Evolutionary conservation across 1,140 invertebrate species (phyloP), one percentile per base, ranked within the genome.

Genomic region (Drosophila seguyi): DNA sequence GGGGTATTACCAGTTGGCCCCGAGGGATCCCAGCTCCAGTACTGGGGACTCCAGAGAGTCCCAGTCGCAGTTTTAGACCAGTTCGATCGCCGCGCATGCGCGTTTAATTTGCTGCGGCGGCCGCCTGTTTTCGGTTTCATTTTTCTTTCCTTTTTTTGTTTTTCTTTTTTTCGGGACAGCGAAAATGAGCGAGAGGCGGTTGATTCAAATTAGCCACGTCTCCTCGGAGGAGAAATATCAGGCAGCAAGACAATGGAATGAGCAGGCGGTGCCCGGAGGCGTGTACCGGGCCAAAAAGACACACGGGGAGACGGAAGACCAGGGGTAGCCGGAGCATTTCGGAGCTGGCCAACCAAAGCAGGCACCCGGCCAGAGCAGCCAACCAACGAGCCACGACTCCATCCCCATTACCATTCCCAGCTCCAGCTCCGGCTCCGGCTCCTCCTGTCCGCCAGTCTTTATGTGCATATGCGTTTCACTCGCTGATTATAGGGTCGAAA

Each of bases 131-230:
- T 87, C 85, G 72, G 80, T 88, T 88, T 87, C 76, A 84, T 80
- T 87, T 87, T 84, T 44, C 14, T 14, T n/a, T n/a, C n/a, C n/a
- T n/a, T n/a, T n/a, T n/a, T n/a, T n/a, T 36, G 0, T 10, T 20
- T 14, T 27, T 27, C n/a, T 25, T 14, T 22, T 45, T 47, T 69
- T 87, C 74, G 85, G 85, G 84, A 88, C 84, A 88, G 85, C 81
- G 84, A 77, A 88, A 90, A 88, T 88, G 84, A 85, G 84, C 85
- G 84, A 90, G 85, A 84, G 80, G 84, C 85, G 77, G 84, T 90
- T 88, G 84, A 88, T 88, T 88, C 84, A 88, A 88, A 88, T 88
- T 88, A 88, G 84, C 84, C 84, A 88, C 84, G 84, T 88, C 84
- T 88, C 82, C 85, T 76, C 50, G 57, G 41, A 77, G 65, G 65